These are phyloP conservation scores for Cephalotes varians DNA, from an alignment of 2,888 invertebrate species.

Conservation along the genomic window DNA sequence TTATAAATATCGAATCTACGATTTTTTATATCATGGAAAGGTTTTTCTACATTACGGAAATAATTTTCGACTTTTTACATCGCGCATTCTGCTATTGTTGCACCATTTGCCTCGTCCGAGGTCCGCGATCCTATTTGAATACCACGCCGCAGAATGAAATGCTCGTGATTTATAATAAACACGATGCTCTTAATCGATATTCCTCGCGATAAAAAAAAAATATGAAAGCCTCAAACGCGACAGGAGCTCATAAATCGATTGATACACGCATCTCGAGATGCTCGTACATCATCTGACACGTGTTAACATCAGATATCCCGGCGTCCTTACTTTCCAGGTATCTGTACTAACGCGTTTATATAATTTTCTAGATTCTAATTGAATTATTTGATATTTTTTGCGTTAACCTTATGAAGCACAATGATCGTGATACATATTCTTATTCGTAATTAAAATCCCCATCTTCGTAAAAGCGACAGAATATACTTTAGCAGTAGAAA, in stretches of 20 bases:
- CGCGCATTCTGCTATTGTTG: neutral
- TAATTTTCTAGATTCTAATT: neutral
- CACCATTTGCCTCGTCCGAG: neutral
- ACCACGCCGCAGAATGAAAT: neutral
- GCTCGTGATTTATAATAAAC: slow-evolving; percentile 13
- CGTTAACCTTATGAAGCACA: neutral
- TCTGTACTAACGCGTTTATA: neutral
- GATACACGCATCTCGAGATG: slow-evolving; percentile 25
- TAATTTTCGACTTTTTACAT: slow-evolving; percentile 8
- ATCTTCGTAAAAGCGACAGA: neutral
- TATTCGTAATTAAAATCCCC: neutral
- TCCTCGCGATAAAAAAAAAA: slow-evolving; percentile 4
- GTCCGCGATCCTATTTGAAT: neutral
- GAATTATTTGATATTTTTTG: neutral
- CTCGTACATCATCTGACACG: slow-evolving; percentile 29
- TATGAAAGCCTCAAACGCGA: slow-evolving; percentile 7
- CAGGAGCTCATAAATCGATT: slow-evolving; percentile 20
- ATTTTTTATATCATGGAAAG: neutral
- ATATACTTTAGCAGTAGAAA: neutral
- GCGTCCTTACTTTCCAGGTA: neutral
- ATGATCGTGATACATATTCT: neutral
- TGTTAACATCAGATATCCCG: neutral
- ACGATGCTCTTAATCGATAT: slow-evolving; percentile 8
- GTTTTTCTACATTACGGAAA: neutral
- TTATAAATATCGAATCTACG: neutral